Evolutionary conservation across 1,140 invertebrate species (phyloP).

Genomic region (Lasioglossum baleicum): DNA sequence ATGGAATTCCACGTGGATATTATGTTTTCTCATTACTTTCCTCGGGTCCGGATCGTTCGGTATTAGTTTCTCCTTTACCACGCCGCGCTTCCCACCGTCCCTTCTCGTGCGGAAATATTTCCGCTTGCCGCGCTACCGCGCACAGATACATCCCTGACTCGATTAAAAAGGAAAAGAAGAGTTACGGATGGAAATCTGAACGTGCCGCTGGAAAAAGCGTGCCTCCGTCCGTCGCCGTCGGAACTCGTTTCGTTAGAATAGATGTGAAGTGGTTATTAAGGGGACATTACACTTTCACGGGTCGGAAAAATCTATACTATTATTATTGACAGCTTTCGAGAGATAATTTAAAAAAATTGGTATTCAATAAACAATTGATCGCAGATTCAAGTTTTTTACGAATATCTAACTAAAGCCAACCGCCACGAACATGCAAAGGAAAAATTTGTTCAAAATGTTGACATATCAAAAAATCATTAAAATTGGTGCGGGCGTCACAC

Average conservation of each 20-base stretch:
- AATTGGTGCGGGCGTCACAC: too few relatives aligned
- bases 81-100: not conserved
- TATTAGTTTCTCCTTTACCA: constrained; percentile 29
- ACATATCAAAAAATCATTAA: too few relatives aligned
- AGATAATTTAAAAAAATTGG: too few relatives aligned
- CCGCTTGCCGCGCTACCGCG: not conserved
- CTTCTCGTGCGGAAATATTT: constrained; percentile 33
- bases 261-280: too few relatives aligned
- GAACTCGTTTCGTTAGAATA: not conserved
- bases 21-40: constrained; percentile 49
- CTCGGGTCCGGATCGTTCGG: not conserved
- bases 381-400: too few relatives aligned
- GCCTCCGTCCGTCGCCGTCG: not conserved
- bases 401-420: too few relatives aligned
- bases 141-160: not conserved
- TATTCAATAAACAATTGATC: too few relatives aligned
- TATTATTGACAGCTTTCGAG: too few relatives aligned
- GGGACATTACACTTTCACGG: too few relatives aligned
- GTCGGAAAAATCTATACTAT: too few relatives aligned
- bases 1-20: constrained; percentile 26
- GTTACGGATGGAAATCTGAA: not conserved
- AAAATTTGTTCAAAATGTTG: too few relatives aligned
- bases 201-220: not conserved
- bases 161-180: not conserved
- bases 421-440: too few relatives aligned